Base-by-base conservation (phyloP, 2,888 invertebrate species). In the Pseudococcus jackbeardsleyi region DNA sequence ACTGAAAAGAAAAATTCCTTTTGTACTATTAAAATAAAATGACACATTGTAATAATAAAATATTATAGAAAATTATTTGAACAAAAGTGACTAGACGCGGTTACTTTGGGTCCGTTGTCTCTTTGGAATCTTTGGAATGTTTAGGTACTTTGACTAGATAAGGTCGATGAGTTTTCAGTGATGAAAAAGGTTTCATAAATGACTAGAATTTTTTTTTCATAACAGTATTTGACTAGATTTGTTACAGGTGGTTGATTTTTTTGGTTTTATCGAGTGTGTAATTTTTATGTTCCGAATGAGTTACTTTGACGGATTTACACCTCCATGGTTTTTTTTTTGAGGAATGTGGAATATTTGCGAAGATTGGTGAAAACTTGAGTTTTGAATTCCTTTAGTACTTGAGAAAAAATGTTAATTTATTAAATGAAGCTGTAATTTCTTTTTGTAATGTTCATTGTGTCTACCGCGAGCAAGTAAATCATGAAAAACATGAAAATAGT, bases 11-110 rank as follows among this genome's bases (percentile, higher is more conserved):
- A 77, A 33, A 42, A 42, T 46, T 46, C 12, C 39, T 72, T 72
- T 82, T 82, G 79, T 82, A 82, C 79, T 82, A 82, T 82, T 46
- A 82, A 82, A 82, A 82, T 82, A 82, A 82, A 82, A 82, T 82
- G 79, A 42, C 19, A 82, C 46, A 9, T 82, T 82, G 11, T 46
- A 39, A 82, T 46, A 19, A 17, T 77, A 77, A 39, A 77, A 77
- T n/a, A 39, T 19, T 22, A 82, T 82, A 82, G 79, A 82, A 82
- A 77, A 82, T 82, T 82, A 42, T 82, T 82, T 82, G 79, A 82
- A 82, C 79, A 82, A 82, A 82, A 82, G 79, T 82, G 79, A 82
- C 79, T 82, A 82, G 79, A 26, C 2, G 46, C 17, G 7, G 46
- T 82, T 82, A 46, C 39, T 82, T 82, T 82, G 79, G 46, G 12